Conservation (phyloP, 2,113 vertebrate species). For the Pterophyllum scalare region DNA sequence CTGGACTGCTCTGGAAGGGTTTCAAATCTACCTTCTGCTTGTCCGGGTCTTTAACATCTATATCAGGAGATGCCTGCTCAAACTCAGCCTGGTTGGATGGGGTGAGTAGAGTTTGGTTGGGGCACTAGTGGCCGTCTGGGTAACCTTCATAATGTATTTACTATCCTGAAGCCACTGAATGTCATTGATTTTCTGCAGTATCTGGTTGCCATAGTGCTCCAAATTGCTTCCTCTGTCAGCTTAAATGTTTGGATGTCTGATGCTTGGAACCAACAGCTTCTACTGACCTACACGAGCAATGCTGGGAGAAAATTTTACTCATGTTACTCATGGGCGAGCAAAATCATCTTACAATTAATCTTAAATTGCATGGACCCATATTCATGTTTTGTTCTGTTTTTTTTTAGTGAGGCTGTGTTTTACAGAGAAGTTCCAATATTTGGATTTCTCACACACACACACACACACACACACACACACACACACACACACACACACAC, state of each 20-base stretch:
- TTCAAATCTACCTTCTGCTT: slow-evolving; percentile 79
- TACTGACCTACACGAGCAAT: fast-evolving
- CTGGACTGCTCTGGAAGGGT: slow-evolving; percentile 78
- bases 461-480: neutral
- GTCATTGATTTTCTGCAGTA: neutral
- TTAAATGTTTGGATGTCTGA: neutral
- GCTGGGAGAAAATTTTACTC: neutral
- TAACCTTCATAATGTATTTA: no score
- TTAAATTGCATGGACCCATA: neutral
- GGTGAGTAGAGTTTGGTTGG: slow-evolving; percentile 61
- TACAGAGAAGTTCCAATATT: no score
- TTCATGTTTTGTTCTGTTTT: neutral
- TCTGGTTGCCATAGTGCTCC: neutral
- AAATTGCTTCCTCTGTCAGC: neutral
- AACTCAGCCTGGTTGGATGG: slow-evolving; percentile 77
- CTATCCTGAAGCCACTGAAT: neutral
- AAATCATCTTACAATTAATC: no score
- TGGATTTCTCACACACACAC: neutral
- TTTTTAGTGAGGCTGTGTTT: no score
- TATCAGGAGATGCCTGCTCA: slow-evolving; percentile 77
- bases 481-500: neutral
- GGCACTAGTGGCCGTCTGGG: no score
- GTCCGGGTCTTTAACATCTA: slow-evolving; percentile 80
- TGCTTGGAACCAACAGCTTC: neutral
- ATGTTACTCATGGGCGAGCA: no score